Percentiles rank a stretch among this genome's conserved stretches.
Evolutionary conservation across 1,140 invertebrate species (phyloP).

Genomic region (Lysiphlebus fabarum): DNA sequence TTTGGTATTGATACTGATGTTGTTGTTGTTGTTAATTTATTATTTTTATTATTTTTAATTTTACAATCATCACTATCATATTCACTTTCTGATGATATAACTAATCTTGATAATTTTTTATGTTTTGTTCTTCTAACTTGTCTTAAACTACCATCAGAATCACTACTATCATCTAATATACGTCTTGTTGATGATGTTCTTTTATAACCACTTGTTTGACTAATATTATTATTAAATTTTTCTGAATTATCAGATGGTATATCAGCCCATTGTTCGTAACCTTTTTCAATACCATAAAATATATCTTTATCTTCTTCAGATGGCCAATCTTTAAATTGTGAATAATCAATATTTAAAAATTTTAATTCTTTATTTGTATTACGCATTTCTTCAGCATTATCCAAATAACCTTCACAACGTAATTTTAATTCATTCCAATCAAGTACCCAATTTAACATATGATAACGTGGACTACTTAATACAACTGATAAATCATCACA

Average conservation of each 20-base stretch:
- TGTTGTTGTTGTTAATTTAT: too few species aligned
- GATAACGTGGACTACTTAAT: constrained; percentile 61
- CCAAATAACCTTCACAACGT: constrained; percentile 61
- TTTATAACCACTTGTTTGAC: constrained; percentile 41
- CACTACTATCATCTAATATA: constrained; percentile 46
- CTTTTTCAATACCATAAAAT: constrained; percentile 60
- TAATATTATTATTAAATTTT: constrained; percentile 40
- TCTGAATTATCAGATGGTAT: constrained; percentile 46
- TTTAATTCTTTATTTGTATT: constrained; percentile 63
- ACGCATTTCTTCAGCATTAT: constrained; percentile 59
- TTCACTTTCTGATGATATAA: constrained; percentile 52
- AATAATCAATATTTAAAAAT: constrained; percentile 65
- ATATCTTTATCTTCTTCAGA: constrained; percentile 51
- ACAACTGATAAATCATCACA: constrained; percentile 64
- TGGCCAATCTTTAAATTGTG: constrained; percentile 61
- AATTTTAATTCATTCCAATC: constrained; percentile 60
- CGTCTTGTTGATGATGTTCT: constrained; percentile 40
- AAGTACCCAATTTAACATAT: constrained; percentile 62
- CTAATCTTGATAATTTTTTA: constrained; percentile 45
- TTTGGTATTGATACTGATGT: constrained; percentile 26
- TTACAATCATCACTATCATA: constrained; percentile 46
- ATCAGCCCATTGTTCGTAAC: constrained; percentile 56
- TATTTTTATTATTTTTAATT: neutral
- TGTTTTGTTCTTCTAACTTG: constrained; percentile 34
- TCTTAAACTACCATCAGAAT: constrained; percentile 46